These are phyloP conservation scores for Saxicola maurus DNA, from an alignment of 2,797 vertebrate genomes.

Conservation along the genomic window DNA sequence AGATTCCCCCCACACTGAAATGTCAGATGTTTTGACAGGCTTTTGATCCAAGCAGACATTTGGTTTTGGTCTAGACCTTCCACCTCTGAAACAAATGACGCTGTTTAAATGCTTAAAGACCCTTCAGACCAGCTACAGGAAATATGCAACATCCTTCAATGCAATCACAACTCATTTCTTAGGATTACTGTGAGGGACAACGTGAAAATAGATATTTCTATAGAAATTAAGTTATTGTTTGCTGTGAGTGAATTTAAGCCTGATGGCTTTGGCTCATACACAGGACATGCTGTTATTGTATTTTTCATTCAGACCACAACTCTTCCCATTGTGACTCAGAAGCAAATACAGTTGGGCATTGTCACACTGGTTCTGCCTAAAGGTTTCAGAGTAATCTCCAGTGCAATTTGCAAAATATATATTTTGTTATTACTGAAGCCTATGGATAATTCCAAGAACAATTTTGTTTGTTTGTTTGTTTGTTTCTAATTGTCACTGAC, in stretches of 20 bases:
- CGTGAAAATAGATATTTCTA: not conserved
- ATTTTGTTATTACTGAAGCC: not conserved
- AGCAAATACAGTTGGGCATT: not conserved
- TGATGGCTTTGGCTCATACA: not conserved
- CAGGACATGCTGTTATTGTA: not conserved
- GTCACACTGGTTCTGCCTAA: not conserved
- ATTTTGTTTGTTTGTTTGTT: not conserved
- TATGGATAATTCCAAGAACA: not conserved
- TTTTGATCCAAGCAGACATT: not conserved
- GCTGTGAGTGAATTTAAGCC: not conserved
- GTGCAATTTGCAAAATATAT: not conserved
- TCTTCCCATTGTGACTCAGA: not conserved
- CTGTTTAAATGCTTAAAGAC: not conserved
- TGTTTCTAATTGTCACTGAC: not conserved
- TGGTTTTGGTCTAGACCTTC: not conserved
- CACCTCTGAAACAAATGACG: not conserved
- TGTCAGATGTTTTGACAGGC: not conserved
- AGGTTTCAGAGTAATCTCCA: not conserved
- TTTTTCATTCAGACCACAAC: not conserved
- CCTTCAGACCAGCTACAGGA: not conserved
- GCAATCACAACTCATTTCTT: not conserved
- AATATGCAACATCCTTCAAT: not conserved
- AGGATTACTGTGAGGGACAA: not conserved
- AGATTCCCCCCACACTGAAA: not conserved
- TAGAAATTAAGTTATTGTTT: not conserved